phyloP scores from a whole-genome alignment of 2,797 vertebrate species.

The Coendou prehensilis region DNA sequence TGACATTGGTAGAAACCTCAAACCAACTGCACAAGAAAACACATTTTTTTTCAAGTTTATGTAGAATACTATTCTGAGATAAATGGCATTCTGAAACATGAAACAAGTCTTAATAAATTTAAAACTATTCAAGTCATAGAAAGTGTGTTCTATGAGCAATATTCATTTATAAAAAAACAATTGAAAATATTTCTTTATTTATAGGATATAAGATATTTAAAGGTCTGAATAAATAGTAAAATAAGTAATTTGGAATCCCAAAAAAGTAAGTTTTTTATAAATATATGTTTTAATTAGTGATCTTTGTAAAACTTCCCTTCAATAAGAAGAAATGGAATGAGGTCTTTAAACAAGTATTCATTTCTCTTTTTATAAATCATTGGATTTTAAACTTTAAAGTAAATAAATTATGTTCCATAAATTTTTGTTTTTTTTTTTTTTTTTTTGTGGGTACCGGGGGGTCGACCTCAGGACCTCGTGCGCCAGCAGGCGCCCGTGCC shows the following conservation, averaged over 20 bases:
- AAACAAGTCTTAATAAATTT: background rate
- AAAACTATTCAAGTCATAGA: background rate
- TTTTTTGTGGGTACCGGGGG: no score
- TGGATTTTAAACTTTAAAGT: background rate
- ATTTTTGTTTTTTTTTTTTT: no score
- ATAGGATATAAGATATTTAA: background rate
- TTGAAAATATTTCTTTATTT: background rate
- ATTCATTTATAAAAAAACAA: background rate
- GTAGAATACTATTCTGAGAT: background rate
- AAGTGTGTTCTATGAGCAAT: background rate
- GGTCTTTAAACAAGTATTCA: background rate
- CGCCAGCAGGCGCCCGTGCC: no score
- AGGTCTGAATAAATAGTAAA: background rate
- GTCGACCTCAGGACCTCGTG: no score
- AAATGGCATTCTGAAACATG: background rate
- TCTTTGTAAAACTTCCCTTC: background rate
- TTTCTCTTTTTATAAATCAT: background rate
- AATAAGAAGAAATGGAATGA: background rate
- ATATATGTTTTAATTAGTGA: background rate
- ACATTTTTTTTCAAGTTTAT: background rate
- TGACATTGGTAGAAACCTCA: background rate
- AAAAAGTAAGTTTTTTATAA: background rate
- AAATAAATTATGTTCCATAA: background rate
- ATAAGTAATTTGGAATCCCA: background rate
- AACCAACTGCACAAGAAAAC: background rate